phyloP scores from a whole-genome alignment of 2,888 invertebrate genomes.

The Acrobasis repandana region DNA sequence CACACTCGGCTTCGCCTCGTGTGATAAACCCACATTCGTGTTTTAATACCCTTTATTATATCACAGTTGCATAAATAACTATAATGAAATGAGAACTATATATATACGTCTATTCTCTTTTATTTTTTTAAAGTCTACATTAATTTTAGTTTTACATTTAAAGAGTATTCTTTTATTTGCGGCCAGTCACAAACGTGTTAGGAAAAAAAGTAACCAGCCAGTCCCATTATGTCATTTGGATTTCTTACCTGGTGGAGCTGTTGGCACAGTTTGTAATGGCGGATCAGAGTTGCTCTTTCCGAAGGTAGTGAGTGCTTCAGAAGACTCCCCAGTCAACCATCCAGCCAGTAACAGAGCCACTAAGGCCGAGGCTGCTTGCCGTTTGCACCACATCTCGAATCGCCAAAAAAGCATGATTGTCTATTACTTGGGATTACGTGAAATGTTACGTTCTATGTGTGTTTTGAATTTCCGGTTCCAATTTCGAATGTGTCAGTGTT shows the following conservation, averaged over 20 bases:
- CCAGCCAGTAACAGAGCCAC: slow-evolving; percentile 63
- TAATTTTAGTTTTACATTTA: too few relatives aligned
- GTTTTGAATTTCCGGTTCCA: not conserved
- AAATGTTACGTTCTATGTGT: slow-evolving; percentile 23
- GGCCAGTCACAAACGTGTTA: not conserved
- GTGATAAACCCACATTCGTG: too few relatives aligned
- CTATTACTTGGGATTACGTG: slow-evolving; percentile 31
- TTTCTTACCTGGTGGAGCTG: slow-evolving; percentile 82
- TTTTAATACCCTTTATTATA: too few relatives aligned
- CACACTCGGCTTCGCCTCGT: too few relatives aligned
- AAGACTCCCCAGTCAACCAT: slow-evolving; percentile 74
- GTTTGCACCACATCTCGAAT: slow-evolving; percentile 74
- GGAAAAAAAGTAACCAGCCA: not conserved
- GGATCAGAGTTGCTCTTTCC: slow-evolving; percentile 85
- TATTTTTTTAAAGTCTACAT: too few relatives aligned
- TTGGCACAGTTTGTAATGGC: slow-evolving; percentile 80
- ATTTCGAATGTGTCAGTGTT: slow-evolving; percentile 11
- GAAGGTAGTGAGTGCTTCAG: slow-evolving; percentile 86
- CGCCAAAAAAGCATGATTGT: slow-evolving; percentile 65
- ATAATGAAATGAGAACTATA: too few relatives aligned
- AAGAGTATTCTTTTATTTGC: not conserved
- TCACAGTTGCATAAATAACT: too few relatives aligned
- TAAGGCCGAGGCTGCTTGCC: slow-evolving; percentile 62
- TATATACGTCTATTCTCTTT: too few relatives aligned
- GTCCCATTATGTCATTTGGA: not conserved